Evolutionary conservation across 1,140 invertebrate species (phyloP).

Genomic region (Nautilus pompilius): DNA sequence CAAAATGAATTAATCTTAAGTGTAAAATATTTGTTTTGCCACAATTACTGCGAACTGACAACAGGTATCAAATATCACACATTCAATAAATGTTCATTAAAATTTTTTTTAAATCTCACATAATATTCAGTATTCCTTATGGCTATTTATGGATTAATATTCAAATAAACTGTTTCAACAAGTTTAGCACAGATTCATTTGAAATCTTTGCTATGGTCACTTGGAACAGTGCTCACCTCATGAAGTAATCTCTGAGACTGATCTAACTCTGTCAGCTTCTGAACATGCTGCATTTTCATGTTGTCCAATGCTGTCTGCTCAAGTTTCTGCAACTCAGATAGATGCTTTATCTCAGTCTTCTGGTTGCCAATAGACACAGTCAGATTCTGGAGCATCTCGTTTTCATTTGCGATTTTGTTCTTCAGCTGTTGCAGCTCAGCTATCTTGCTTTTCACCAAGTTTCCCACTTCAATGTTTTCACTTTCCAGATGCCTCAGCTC

Average conservation of each 20-base stretch:
- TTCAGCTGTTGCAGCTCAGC: slow-evolving; percentile 34
- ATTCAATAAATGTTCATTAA: too few relatives aligned
- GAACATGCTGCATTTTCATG: slow-evolving; percentile 36
- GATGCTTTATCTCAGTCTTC: slow-evolving; percentile 44
- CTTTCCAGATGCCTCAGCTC: slow-evolving; percentile 29
- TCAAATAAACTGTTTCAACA: too few relatives aligned
- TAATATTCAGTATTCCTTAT: too few relatives aligned
- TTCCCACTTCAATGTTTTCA: slow-evolving; percentile 33
- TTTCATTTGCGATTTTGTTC: slow-evolving; percentile 39
- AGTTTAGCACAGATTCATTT: too few relatives aligned
- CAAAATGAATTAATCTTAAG: too few relatives aligned
- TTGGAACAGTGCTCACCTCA: slow-evolving; percentile 26
- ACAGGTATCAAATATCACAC: too few relatives aligned
- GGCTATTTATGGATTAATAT: too few relatives aligned
- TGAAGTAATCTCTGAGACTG: slow-evolving; percentile 35
- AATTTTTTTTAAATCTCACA: too few relatives aligned
- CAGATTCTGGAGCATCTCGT: slow-evolving; percentile 42
- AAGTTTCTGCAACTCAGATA: slow-evolving; percentile 41
- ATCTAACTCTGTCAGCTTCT: slow-evolving; percentile 40
- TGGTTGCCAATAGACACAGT: slow-evolving; percentile 38
- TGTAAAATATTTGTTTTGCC: too few relatives aligned
- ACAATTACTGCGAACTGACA: too few relatives aligned
- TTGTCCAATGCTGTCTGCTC: slow-evolving; percentile 41
- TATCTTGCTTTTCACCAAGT: slow-evolving; percentile 31
- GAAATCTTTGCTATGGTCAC: too few relatives aligned